Evolutionary conservation across 2,888 invertebrate species (phyloP).

Genomic region (Tachina lurida): DNA sequence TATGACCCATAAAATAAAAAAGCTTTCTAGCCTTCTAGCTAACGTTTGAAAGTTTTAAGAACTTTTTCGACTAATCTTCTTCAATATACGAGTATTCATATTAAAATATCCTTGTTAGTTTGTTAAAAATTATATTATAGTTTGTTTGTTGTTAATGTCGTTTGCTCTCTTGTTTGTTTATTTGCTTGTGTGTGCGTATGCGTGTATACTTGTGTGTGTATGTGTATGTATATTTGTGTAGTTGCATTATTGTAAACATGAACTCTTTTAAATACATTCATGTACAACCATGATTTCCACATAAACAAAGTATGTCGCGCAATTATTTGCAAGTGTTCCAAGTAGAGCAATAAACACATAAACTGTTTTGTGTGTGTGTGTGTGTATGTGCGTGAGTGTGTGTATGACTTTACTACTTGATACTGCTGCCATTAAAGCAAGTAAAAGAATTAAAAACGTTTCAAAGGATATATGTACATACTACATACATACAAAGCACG

Average conservation of each 20-base stretch:
- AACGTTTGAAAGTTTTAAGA: too few relatives aligned
- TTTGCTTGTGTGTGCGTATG: not conserved
- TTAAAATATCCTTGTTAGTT: constrained; percentile 44
- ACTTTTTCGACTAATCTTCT: not conserved
- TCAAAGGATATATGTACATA: constrained; percentile 1
- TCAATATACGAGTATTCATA: not conserved
- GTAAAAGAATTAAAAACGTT: constrained; percentile 22
- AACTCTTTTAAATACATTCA: constrained; percentile 68
- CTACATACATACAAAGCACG: not conserved
- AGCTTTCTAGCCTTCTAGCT: too few relatives aligned
- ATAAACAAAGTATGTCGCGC: constrained; percentile 81
- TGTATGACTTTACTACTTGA: constrained; percentile 45
- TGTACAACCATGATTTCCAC: constrained; percentile 72
- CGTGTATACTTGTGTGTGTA: not conserved
- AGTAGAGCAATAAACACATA: constrained; percentile 70
- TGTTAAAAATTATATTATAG: constrained; percentile 51
- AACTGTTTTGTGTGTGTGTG: constrained; percentile 33
- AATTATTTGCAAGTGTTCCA: constrained; percentile 80
- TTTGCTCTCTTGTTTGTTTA: constrained; percentile 9
- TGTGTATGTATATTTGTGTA: not conserved
- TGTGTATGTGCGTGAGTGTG: not conserved
- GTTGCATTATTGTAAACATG: constrained; percentile 64
- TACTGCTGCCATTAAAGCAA: constrained; percentile 38
- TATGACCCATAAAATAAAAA: too few relatives aligned
- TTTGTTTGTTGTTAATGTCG: constrained; percentile 53